Evolutionary conservation across 1,140 invertebrate species (phyloP), one percentile per base, ranked within the genome.

Genomic region (Bombus vancouverensis): DNA sequence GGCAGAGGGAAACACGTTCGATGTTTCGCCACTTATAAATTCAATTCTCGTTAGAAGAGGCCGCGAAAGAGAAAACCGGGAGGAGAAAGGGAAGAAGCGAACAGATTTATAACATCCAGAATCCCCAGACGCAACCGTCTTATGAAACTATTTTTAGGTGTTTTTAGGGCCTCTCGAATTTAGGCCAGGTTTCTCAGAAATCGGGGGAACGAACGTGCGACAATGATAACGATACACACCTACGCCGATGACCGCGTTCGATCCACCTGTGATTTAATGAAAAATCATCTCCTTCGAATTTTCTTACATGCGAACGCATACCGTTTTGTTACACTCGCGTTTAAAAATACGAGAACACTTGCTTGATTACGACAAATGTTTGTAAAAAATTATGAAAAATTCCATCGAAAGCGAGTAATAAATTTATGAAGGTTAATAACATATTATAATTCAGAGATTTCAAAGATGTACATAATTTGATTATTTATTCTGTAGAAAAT

Each of bases 141-240:
- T 85, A 85, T 62, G 83, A 85, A 85, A 85, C 83, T 85, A 85
- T 85, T 85, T 85, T 85, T 85, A 85, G 84, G 78, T 57, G 78
- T 85, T 81, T 81, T 85, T 85, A 85, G 84, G 84, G 71, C 84
- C 84, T 85, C 71, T 85, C 78, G 84, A 68, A 85, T 85, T 85
- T 85, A 85, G 84, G 83, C 83, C 83, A 85, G 83, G 78, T 85
- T 85, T 85, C 84, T 73, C 25, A 44, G 84, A 85, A 85, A 85
- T 85, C 77, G 70, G 78, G 32, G 59, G 65, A 59, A 81, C 83
- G 83, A 44, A 66, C 77, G 78, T 47, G 59, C 77, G 77, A 85
- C 83, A 80, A 74, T 81, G 77, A 85, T 81, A 73, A 81, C 59
- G 78, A 70, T 57, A 28, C n/a, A 32, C 73, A n/a, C 37, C 65